Evolutionary conservation across 2,888 invertebrate genomes (phyloP), one percentile per base, ranked within the genome.

Genomic region (Orchesella flavescens): DNA sequence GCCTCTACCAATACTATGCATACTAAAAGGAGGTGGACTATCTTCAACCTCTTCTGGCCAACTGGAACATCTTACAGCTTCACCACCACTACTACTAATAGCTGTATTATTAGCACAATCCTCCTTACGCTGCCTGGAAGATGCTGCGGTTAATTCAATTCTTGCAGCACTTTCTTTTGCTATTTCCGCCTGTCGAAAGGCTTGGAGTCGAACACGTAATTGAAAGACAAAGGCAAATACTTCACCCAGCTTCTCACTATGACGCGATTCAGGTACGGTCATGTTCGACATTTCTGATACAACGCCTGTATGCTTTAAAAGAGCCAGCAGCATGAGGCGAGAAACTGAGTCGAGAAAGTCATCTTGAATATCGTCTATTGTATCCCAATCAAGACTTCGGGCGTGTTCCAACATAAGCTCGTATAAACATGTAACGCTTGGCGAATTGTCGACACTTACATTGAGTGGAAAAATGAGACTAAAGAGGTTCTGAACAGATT

Each of bases 271-370:
- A 7, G 87, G 83, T 24, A 90, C 89, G 83, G 90, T 90, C 85
- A 90, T 89, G 55, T 89, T 88, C 9, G 89, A 86, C 55, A 90
- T 89, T 83, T 90, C 89, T 21, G 89, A 88, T n/a, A 91, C 87
- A 61, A 92, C 89, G 1, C 92, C 92, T n/a, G 91, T 91, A 83
- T 92, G 92, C 87, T 92, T 92, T 21, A 93, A 88, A 5, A 92
- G 89, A 1, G 92, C 91, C 24, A 92, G 90, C 55, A 93, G 89
- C 82, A 91, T 90, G 85, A 92, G 91, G 69, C 92, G 89, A 0
- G 92, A 90, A 7, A 92, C 90, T 4, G 90, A 89, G 82, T 92
- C 92, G 46, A 93, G 89, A 46, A 91, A 88, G 0, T 89, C 88
- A 76, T 91, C 90, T 75, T 90, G 90, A 71, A 91, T 90, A 79